Base-by-base conservation (phyloP, 1,140 invertebrate genomes). In the Pseudomyrmex sp. region DNA sequence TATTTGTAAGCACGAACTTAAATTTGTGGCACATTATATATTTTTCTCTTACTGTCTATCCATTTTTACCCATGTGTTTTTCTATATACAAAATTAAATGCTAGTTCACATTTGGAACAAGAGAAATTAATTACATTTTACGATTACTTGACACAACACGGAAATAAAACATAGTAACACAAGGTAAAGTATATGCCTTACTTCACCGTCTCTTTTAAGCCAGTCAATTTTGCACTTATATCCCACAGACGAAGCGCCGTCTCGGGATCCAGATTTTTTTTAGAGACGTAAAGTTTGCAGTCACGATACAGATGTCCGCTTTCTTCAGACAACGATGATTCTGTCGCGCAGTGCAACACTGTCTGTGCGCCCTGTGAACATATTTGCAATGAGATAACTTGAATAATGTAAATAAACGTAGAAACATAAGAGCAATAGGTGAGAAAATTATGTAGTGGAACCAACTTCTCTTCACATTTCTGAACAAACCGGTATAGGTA, bases 401-500 rank as follows among this genome's bases (percentile, higher is more conserved):
- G 23, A 56, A 59, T n/a, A 1, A 18, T 9, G 18, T 1, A 35
- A 35, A 35, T 7, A 35, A 35, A 35, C 96, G 95, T 95, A 98
- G 95, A 90, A 96, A 97, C 44, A 97, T 91, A 18, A 97, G 94
- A 7, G 96, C 95, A 10, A 97, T 88, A 0, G 97, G 97, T 1
- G 96, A 94, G 91, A 97, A 95, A 5, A 97, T 62, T 26, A 97
- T 93, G 83, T 96, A 96, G 87, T 97, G 96, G 88, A 97, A 96
- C 96, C 96, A 97, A 90, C 95, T 96, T 62, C 97, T 91, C 69
- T 95, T 94, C 5, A 96, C 95, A 88, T 97, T 93, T 90, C 97
- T 96, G 88, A 96, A 97, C 83, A 97, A 93, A 75, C 96, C 96
- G 1, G 98, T 98, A 76, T 97, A 97, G 23, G 97, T 97, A 91